A percentile compares a stretch with the other conserved stretches of the same genome.
Evolutionary conservation across 2,888 invertebrate genomes (phyloP).

Genomic region (Eilema caniola): DNA sequence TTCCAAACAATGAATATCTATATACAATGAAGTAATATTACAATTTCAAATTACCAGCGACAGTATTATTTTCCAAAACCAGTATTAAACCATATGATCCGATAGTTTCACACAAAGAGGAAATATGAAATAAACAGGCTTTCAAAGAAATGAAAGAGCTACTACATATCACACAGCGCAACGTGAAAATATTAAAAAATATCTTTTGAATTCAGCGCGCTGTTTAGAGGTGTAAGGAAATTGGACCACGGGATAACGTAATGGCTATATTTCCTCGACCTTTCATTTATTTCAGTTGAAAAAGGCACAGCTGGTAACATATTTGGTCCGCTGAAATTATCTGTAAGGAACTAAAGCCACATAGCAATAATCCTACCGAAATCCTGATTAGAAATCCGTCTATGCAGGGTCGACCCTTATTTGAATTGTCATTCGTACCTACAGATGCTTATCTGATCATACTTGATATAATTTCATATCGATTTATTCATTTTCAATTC

Average conservation of each 20-base stretch:
- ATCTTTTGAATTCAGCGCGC: slow-evolving; percentile 45
- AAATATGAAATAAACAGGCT: slow-evolving; percentile 52
- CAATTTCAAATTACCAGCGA: slow-evolving; percentile 34
- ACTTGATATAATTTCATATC: slow-evolving; percentile 55
- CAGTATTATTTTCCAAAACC: slow-evolving; percentile 27
- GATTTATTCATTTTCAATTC: slow-evolving; percentile 57
- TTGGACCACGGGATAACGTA: slow-evolving; percentile 47
- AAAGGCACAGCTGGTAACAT: slow-evolving; percentile 50
- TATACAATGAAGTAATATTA: slow-evolving; percentile 19
- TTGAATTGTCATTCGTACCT: slow-evolving; percentile 53
- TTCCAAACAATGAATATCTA: neutral
- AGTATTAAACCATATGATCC: slow-evolving; percentile 27
- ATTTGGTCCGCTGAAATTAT: slow-evolving; percentile 50
- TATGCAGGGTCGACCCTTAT: slow-evolving; percentile 48
- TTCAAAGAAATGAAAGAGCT: slow-evolving; percentile 50
- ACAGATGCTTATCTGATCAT: slow-evolving; percentile 56
- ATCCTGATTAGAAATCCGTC: slow-evolving; percentile 60
- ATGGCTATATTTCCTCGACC: slow-evolving; percentile 54
- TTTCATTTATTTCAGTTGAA: slow-evolving; percentile 57
- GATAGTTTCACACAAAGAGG: slow-evolving; percentile 47
- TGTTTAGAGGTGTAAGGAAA: slow-evolving; percentile 53
- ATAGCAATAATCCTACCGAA: slow-evolving; percentile 51
- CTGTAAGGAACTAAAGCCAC: slow-evolving; percentile 54
- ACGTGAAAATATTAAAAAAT: slow-evolving; percentile 58
- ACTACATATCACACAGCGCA: slow-evolving; percentile 34